Evolutionary conservation across 2,113 vertebrate species (phyloP).

Genomic region (Ochotona curzoniae): DNA sequence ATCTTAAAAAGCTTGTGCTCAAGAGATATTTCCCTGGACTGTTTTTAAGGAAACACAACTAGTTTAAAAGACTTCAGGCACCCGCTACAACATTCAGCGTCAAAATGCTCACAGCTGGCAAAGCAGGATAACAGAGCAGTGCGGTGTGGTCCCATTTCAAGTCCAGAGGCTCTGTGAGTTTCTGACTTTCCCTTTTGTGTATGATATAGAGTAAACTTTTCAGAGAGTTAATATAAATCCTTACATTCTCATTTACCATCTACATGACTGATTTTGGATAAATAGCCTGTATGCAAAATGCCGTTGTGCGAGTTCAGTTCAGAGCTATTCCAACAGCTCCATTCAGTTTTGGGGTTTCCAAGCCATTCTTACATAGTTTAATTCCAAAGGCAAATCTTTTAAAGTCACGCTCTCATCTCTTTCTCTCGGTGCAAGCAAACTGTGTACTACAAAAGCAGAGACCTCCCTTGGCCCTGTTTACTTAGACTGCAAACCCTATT

Average conservation of each 20-base stretch:
- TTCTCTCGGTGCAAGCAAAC: slow-evolving; percentile 68
- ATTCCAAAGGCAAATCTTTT: slow-evolving; percentile 89
- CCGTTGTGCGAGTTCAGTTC: slow-evolving; percentile 59
- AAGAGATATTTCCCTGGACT: slow-evolving; percentile 32
- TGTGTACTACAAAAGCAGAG: slow-evolving; percentile 86
- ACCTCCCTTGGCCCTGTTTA: slow-evolving; percentile 88
- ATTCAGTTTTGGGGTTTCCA: slow-evolving; percentile 82
- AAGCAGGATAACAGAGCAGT: slow-evolving; percentile 30
- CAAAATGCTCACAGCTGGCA: slow-evolving; percentile 28
- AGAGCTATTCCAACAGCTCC: slow-evolving; percentile 78
- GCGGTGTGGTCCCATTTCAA: slow-evolving; percentile 22
- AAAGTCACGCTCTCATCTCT: slow-evolving; percentile 85
- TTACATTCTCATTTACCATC: slow-evolving; percentile 82
- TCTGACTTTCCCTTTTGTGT: slow-evolving; percentile 72
- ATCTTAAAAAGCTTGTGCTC: slow-evolving; percentile 41
- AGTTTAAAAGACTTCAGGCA: slow-evolving; percentile 50
- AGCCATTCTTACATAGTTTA: slow-evolving; percentile 87
- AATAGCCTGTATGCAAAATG: slow-evolving; percentile 74
- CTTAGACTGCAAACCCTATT: slow-evolving; percentile 91
- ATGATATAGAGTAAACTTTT: slow-evolving; percentile 78
- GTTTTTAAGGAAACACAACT: slow-evolving; percentile 43
- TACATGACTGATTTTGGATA: slow-evolving; percentile 72
- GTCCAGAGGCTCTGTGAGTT: slow-evolving; percentile 56
- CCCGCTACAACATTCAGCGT: not conserved
- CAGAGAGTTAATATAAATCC: slow-evolving; percentile 86